phyloP scores from a whole-genome alignment of 2,888 invertebrate genomes.

The Lasioglossum leucozonium region DNA sequence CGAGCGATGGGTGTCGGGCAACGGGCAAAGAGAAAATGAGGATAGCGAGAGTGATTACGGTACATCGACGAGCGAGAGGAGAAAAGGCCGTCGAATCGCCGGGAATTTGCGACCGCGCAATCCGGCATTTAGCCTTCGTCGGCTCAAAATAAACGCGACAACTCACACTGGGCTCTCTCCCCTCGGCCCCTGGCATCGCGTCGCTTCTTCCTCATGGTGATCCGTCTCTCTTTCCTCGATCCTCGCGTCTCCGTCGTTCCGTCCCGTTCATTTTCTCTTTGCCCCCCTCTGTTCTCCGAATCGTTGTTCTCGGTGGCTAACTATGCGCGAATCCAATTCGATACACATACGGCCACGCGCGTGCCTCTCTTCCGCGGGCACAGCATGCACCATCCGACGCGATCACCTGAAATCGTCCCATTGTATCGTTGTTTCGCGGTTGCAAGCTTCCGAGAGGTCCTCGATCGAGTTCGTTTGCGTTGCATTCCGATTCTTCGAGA shows the following conservation, averaged over 20 bases:
- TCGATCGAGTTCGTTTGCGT: no score
- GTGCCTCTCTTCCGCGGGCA: background rate
- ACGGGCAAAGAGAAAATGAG: slow-evolving; percentile 8
- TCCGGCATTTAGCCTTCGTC: slow-evolving; percentile 78
- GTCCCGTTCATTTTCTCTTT: slow-evolving; percentile 32
- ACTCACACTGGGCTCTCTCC: slow-evolving; percentile 44
- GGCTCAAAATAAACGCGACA: slow-evolving; percentile 81
- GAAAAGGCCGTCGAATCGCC: slow-evolving; percentile 70
- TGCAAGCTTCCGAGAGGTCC: no score
- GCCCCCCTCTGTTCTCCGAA: background rate
- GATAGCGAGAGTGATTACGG: slow-evolving; percentile 36
- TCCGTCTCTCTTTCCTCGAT: slow-evolving; percentile 8
- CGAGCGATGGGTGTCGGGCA: slow-evolving; percentile 8
- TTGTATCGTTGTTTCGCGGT: no score
- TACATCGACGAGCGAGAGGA: background rate
- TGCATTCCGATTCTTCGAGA: no score
- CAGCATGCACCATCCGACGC: background rate
- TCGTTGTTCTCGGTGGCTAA: slow-evolving; percentile 42
- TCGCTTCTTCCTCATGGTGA: slow-evolving; percentile 31
- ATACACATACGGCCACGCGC: slow-evolving; percentile 55
- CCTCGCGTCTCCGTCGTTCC: slow-evolving; percentile 20
- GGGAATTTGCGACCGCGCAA: slow-evolving; percentile 73
- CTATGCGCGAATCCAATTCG: slow-evolving; percentile 57
- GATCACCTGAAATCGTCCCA: background rate
- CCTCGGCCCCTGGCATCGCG: slow-evolving; percentile 6